A percentile compares a stretch with the other conserved stretches of the same genome.
Evolutionary conservation across 2,888 invertebrate genomes (phyloP).

Genomic region (Muschampia plurimacula): DNA sequence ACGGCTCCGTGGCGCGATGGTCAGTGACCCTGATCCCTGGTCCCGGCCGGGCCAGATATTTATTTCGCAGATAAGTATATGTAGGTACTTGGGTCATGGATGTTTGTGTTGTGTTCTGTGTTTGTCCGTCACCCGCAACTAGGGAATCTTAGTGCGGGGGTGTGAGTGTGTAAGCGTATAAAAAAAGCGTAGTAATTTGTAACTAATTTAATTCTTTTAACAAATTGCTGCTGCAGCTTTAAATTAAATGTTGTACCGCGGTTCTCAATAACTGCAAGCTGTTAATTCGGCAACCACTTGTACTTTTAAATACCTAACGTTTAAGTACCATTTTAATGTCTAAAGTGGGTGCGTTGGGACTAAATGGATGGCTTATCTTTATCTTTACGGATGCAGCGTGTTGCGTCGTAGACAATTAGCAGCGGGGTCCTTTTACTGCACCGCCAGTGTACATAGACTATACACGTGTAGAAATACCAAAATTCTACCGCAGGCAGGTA

Average conservation of each 20-base stretch:
- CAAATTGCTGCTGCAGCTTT: neutral
- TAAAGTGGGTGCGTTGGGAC: conserved; percentile 52
- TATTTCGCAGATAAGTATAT: too few species aligned
- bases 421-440: conserved; percentile 39
- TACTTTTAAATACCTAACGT: conserved; percentile 18
- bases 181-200: too few species aligned
- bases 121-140: too few species aligned
- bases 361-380: conserved; percentile 54
- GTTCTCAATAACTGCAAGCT: conserved; percentile 8
- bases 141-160: too few species aligned
- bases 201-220: too few species aligned
- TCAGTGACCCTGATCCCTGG: too few species aligned
- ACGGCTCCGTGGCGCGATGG: too few species aligned
- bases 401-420: conserved; percentile 54
- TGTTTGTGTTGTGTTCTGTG: too few species aligned
- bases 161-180: too few species aligned
- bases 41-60: too few species aligned
- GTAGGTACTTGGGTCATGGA: too few species aligned
- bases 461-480: neutral
- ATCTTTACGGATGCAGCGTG: conserved; percentile 51
- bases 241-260: neutral
- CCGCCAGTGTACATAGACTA: conserved; percentile 18
- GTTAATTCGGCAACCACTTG: conserved; percentile 25
- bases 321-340: conserved; percentile 44
- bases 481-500: neutral